Percentiles rank a stretch among this genome's conserved stretches.
These are phyloP conservation scores for Lepidochitona cinerea DNA, from an alignment of 2,888 invertebrate genomes.

Conservation along the genomic window DNA sequence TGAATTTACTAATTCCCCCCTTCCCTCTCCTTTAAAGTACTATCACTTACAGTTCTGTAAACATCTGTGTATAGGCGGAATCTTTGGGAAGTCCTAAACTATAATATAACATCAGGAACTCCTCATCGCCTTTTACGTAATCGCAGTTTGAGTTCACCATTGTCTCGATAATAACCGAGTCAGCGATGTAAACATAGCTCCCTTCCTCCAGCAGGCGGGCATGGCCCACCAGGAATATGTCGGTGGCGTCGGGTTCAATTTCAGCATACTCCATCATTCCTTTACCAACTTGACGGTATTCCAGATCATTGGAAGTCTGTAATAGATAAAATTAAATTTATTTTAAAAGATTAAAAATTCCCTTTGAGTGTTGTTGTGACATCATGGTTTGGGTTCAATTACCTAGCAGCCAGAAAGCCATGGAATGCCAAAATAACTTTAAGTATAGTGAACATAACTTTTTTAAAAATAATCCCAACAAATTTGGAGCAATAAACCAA, in stretches of 20 bases:
- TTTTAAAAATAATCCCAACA: no score
- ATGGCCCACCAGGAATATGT: neutral
- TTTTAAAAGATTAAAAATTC: no score
- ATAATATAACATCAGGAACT: neutral
- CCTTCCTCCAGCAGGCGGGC: neutral
- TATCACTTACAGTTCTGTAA: neutral
- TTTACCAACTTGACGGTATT: neutral
- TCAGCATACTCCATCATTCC: neutral
- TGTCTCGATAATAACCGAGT: neutral
- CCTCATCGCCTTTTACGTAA: neutral
- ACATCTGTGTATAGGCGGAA: neutral
- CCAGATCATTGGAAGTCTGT: neutral
- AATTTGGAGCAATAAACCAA: no score
- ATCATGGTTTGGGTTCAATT: no score
- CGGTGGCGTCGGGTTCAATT: neutral
- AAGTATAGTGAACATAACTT: no score
- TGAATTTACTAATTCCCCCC: no score
- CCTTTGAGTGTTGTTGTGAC: no score
- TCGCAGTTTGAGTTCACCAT: neutral
- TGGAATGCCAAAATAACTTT: no score
- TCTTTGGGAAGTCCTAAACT: neutral
- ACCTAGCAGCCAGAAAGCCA: no score
- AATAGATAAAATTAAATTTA: neutral
- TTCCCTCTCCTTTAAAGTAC: no score
- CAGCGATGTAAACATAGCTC: neutral